These are phyloP conservation scores for Ibidorhyncha struthersii DNA, from an alignment of 2,113 vertebrate species.

Conservation along the genomic window DNA sequence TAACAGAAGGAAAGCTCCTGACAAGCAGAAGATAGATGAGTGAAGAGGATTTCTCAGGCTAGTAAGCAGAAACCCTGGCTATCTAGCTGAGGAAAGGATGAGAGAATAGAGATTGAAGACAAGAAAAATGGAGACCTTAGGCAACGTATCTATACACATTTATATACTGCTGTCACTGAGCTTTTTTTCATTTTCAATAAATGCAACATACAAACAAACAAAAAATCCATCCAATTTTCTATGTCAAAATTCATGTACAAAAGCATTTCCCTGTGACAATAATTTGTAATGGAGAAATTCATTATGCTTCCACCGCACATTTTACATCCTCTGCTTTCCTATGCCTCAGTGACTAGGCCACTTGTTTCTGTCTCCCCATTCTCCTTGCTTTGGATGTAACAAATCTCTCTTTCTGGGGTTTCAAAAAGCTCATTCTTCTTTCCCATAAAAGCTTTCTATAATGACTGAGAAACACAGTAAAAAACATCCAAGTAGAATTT, in stretches of 20 bases:
- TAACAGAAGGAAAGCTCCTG: conserved; percentile 9
- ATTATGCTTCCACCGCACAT: conserved; percentile 11
- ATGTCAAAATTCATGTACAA: conserved; percentile 39
- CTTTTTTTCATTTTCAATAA: conserved; percentile 43
- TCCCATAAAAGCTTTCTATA: not conserved
- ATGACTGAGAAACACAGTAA: not conserved
- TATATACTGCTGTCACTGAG: conserved; percentile 5
- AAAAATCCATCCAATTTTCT: conserved; percentile 41
- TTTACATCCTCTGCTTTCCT: not conserved
- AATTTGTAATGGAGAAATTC: conserved; percentile 35
- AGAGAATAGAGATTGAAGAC: conserved; percentile 24
- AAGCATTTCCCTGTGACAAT: conserved; percentile 54
- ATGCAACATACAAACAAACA: conserved; percentile 27
- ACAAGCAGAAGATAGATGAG: conserved; percentile 35
- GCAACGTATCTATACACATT: conserved; percentile 13
- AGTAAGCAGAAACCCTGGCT: conserved; percentile 40
- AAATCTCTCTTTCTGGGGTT: not conserved
- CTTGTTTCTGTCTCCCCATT: conserved; percentile 18
- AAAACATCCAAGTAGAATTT: not conserved
- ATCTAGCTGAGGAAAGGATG: conserved; percentile 8
- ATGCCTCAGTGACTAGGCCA: not conserved
- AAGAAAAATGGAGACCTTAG: conserved; percentile 46
- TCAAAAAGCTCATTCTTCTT: conserved; percentile 42
- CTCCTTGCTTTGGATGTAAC: not conserved
- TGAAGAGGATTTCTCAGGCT: conserved; percentile 28